phyloP scores from a whole-genome alignment of 2,113 vertebrate species.

The Pseudorasbora parva region DNA sequence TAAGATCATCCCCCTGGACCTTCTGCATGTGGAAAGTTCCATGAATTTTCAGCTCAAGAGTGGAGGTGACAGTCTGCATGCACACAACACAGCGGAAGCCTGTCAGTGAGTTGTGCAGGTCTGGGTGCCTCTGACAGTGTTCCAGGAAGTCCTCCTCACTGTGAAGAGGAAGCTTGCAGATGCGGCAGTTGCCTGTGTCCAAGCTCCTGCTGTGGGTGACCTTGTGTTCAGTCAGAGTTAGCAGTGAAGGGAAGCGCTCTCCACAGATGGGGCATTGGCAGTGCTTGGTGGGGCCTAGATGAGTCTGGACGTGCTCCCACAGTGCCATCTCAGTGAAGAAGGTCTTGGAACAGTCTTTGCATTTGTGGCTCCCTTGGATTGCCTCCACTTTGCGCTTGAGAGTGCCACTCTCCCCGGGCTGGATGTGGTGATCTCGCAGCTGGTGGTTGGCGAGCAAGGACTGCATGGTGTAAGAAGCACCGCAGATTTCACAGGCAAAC shows the following conservation, averaged over 20 bases:
- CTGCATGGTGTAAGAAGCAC: slow-evolving; percentile 98
- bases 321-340: slow-evolving; percentile 98
- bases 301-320: slow-evolving; percentile 97
- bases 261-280: slow-evolving; percentile 99
- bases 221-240: slow-evolving; percentile 98
- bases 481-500: slow-evolving; percentile 97
- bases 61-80: slow-evolving; percentile 99
- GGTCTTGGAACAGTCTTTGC: slow-evolving; percentile 96
- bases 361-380: slow-evolving; percentile 98
- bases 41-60: slow-evolving; percentile 97
- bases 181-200: slow-evolving; percentile 97
- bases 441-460: slow-evolving; percentile 96
- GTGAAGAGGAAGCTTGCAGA: slow-evolving; percentile 98
- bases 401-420: slow-evolving; percentile 93
- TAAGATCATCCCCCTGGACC: slow-evolving; percentile 38
- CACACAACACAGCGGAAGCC: slow-evolving; percentile 98
- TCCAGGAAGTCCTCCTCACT: slow-evolving; percentile 98
- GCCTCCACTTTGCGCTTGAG: slow-evolving; percentile 95
- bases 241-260: slow-evolving; percentile 95
- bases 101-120: slow-evolving; percentile 95
- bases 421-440: slow-evolving; percentile 96
- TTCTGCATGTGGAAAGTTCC: slow-evolving; percentile 99
- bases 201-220: slow-evolving; percentile 99
- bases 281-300: slow-evolving; percentile 98
- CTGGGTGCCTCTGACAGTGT: slow-evolving; percentile 99